phyloP scores from a whole-genome alignment of 2,113 vertebrate genomes.

The Cyprinodon variegatus region DNA sequence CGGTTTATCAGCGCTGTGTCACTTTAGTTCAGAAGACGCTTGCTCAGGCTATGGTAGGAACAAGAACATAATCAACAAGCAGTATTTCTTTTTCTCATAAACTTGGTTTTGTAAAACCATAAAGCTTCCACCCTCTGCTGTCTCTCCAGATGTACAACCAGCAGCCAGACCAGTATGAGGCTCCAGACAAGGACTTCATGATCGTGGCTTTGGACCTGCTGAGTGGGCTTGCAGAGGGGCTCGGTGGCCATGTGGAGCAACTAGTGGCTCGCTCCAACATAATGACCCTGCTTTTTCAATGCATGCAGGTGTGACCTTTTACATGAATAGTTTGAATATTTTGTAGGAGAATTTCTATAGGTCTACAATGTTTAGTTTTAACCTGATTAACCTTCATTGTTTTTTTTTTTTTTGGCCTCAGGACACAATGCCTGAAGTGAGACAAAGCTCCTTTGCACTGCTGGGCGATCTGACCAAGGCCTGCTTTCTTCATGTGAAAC shows the following conservation, averaged over 20 bases:
- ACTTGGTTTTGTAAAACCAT: background rate
- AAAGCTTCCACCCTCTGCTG: background rate
- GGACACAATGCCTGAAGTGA: conserved; percentile 96
- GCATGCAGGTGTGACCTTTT: conserved; percentile 87
- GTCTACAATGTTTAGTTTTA: too few species aligned
- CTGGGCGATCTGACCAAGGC: conserved; percentile 95
- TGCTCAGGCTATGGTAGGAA: conserved; percentile 93
- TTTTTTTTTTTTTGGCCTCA: conserved; percentile 53
- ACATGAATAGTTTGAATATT: background rate
- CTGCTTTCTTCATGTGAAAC: conserved; percentile 94
- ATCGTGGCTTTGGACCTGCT: conserved; percentile 94
- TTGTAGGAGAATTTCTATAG: background rate
- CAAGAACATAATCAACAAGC: background rate
- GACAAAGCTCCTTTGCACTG: conserved; percentile 94
- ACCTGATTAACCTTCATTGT: too few species aligned
- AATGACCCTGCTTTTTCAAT: conserved; percentile 95
- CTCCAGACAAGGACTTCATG: conserved; percentile 97
- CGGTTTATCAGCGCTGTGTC: conserved; percentile 95
- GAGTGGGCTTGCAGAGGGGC: conserved; percentile 92
- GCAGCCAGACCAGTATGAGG: conserved; percentile 94
- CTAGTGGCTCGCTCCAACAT: conserved; percentile 94
- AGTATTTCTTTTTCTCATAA: background rate
- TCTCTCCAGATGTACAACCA: conserved; percentile 91
- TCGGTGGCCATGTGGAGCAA: conserved; percentile 90
- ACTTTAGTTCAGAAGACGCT: conserved; percentile 94